Conservation (phyloP, 2,113 vertebrate genomes). For the Saccopteryx bilineata region DNA sequence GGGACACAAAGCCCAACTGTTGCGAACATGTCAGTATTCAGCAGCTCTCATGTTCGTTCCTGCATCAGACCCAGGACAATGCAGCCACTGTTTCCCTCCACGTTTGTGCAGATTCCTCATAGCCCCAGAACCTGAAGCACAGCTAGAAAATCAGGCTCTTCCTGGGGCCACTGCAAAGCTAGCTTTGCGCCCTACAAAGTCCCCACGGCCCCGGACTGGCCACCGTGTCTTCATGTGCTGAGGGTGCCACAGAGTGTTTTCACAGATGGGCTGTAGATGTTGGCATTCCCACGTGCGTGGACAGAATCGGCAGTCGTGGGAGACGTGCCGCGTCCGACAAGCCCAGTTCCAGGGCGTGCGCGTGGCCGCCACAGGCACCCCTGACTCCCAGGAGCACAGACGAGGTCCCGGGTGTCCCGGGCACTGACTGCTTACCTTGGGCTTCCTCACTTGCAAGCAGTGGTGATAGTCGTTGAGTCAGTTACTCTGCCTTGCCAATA, state of each 20-base stretch:
- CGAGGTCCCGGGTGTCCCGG: fast-evolving
- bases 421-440: not conserved
- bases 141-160: slow-evolving; percentile 60
- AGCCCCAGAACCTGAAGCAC: slow-evolving; percentile 37
- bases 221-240: fast-evolving
- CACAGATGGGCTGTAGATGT: fast-evolving
- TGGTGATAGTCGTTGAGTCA: fast-evolving
- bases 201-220: fast-evolving
- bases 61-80: slow-evolving; percentile 91
- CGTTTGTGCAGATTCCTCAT: slow-evolving; percentile 88
- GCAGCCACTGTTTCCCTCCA: slow-evolving; percentile 87
- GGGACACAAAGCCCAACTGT: slow-evolving; percentile 93
- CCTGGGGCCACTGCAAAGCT: slow-evolving; percentile 16
- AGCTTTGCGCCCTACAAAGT: not conserved
- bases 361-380: fast-evolving
- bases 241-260: fast-evolving
- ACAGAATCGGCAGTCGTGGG: fast-evolving
- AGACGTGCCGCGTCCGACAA: fast-evolving
- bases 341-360: fast-evolving
- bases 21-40: slow-evolving; percentile 93
- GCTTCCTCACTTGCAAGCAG: not conserved
- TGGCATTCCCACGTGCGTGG: fast-evolving
- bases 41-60: slow-evolving; percentile 93
- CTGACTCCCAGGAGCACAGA: not conserved
- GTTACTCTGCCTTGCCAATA: not conserved